These are phyloP conservation scores for Alosa alosa DNA, from an alignment of 2,113 vertebrate genomes.

Conservation along the genomic window DNA sequence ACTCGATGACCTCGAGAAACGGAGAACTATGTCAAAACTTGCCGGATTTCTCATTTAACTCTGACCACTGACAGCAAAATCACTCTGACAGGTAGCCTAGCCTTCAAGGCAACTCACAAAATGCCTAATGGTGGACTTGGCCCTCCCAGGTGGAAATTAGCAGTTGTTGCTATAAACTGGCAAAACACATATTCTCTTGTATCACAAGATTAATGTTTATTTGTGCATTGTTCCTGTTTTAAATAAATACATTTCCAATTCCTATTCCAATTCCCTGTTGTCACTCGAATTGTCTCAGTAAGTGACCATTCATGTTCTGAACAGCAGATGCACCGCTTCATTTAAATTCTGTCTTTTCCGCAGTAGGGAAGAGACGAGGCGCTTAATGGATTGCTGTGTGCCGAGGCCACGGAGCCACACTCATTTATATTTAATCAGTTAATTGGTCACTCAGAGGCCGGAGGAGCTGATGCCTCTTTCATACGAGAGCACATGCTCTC, in stretches of 20 bases:
- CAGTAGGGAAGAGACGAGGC: conserved; percentile 7
- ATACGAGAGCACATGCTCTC: conserved; percentile 6
- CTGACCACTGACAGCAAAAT: too few relatives aligned
- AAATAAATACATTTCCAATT: too few relatives aligned
- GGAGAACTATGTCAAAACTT: too few relatives aligned
- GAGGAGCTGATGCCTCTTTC: conserved; percentile 30
- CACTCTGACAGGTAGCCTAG: too few relatives aligned
- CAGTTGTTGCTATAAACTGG: too few relatives aligned
- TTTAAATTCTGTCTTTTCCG: conserved; percentile 28
- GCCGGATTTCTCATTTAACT: too few relatives aligned
- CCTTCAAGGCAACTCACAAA: too few relatives aligned
- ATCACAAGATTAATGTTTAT: too few relatives aligned
- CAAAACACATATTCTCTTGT: too few relatives aligned
- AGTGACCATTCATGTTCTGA: neutral
- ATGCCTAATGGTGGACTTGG: neutral
- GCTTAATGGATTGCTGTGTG: conserved; percentile 28
- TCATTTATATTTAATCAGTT: conserved; percentile 42
- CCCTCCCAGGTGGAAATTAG: too few relatives aligned
- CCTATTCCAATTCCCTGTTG: neutral
- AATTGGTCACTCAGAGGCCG: conserved; percentile 31
- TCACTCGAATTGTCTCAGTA: neutral
- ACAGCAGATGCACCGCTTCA: conserved; percentile 31
- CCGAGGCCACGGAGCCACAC: neutral
- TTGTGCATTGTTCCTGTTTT: too few relatives aligned
- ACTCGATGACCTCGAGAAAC: too few relatives aligned